Base-by-base conservation (phyloP, 2,113 vertebrate genomes). In the Ptyas mucosa region DNA sequence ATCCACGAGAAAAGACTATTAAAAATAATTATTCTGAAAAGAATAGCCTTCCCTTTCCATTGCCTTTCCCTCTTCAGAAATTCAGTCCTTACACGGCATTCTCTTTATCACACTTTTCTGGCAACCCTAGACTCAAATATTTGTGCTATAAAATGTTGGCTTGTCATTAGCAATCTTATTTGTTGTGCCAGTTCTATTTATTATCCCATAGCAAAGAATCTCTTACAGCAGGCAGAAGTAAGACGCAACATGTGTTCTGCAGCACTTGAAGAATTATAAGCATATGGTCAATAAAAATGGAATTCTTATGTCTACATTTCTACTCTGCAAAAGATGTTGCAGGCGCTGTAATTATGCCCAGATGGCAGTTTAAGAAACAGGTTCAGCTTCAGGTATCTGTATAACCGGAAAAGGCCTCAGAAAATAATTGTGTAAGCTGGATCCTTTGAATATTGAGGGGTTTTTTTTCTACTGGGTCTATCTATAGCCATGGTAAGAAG, bases 241-340 rank as follows among this genome's bases (percentile, higher is more conserved):
- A 96, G 93, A 96, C 92, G 69, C 21, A 89, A 96, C 93, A 92
- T 91, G 89, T 0, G 0, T 93, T 96, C 91, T 94, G 92, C 93
- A 95, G 95, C 91, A 93, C 92, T 94, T 93, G 85, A 96, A 94
- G 92, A 97, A 96, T 95, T 94, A 94, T 85, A 94, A 97, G 94
- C 92, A 96, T 29, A 34, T 91, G 90, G 89, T 7, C 91, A 93
- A 95, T 94, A 97, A 96, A 90, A 97, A 96, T n/a, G 94, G 95
- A 97, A 93, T 93, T 93, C 54, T 75, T 46, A 26, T 91, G 94
- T 92, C 64, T 87, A 12, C 52, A 87, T 58, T 93, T 94, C 94
- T 88, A 51, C 91, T 10, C 92, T 94, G 43, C 94, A 93, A 91
- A 94, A 91, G 85, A 91, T 51, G 94, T 91, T 43, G 6, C 64